phyloP scores from a whole-genome alignment of 2,797 vertebrate species.

The Nannoperca australis region DNA sequence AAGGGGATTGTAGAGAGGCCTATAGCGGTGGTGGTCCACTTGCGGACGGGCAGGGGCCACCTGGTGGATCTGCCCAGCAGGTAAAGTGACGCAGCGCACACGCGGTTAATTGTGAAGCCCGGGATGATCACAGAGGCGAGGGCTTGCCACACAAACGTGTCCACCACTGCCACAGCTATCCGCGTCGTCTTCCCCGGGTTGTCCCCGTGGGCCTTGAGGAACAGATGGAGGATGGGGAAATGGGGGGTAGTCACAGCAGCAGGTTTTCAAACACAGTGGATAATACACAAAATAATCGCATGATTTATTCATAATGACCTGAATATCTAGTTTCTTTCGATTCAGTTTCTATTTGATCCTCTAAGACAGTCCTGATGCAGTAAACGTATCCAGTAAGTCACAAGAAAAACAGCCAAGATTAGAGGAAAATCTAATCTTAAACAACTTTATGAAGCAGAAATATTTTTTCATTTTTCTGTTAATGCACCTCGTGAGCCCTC shows the following conservation, averaged over 20 bases:
- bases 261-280: conserved; percentile 1
- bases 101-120: conserved; percentile 95
- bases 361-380: neutral
- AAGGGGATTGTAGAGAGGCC: conserved; percentile 94
- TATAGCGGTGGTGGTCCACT: conserved; percentile 94
- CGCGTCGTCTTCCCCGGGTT: conserved; percentile 80
- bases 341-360: neutral
- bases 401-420: neutral
- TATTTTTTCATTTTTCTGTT: neutral
- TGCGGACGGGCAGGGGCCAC: conserved; percentile 91
- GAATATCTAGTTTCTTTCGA: neutral
- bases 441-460: neutral
- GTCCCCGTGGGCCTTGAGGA: conserved; percentile 79
- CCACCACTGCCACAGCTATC: conserved; percentile 89
- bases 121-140: conserved; percentile 96
- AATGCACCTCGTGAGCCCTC: neutral
- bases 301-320: neutral
- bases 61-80: conserved; percentile 88
- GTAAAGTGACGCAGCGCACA: conserved; percentile 91
- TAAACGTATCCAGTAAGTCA: neutral
- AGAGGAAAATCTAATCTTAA: too few relatives aligned
- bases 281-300: neutral
- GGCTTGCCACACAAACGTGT: conserved; percentile 97
- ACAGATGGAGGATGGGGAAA: conserved; percentile 26
- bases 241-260: neutral